Base-by-base conservation (phyloP, 2,888 invertebrate genomes). In the Euclidia mi region DNA sequence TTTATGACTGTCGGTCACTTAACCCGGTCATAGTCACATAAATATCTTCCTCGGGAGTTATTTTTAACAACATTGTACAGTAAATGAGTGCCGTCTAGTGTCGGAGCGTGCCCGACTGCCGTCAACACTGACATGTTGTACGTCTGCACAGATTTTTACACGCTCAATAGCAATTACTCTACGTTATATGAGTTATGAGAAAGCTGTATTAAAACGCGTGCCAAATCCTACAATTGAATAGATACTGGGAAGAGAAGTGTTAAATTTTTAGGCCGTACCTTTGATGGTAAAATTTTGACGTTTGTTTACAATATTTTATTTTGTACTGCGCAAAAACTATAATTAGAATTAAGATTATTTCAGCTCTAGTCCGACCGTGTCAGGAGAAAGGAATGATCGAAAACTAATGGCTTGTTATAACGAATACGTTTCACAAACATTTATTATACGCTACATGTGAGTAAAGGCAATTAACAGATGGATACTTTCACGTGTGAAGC, bases 11-110 rank as follows among this genome's bases (percentile, higher is more conserved):
- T 79, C 80, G 69, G 78, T 82, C 86, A 85, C 84, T 87, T 92
- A 93, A 93, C 94, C 93, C 84, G 94, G 94, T 94, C 84, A 90
- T 90, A 91, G 92, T 88, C 81, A 86, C 88, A 88, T 83, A 91
- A 92, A 94, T 94, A 93, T 91, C 90, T 87, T 87, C 83, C 88
- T 87, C 85, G 75, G 74, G 76, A 49, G 81, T 86, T 94, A 94
- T 93, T 90, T 92, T 84, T 90, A 88, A 83, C 82, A 77, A 78
- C 82, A 87, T 87, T 87, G 83, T 86, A 87, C 80, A 82, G 79
- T 84, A 83, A 87, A 87, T 72, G 78, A 85, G 85, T 80, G 79
- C 80, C 82, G 84, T 80, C 88, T 88, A 88, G 78, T 83, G 78
- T 77, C 68, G 63, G 68, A 66, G 72, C 66, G 70, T 60, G 62